Percentiles rank a stretch among this genome's conserved stretches.
Evolutionary conservation across 2,113 vertebrate species (phyloP).

Genomic region (Myocastor coypus): DNA sequence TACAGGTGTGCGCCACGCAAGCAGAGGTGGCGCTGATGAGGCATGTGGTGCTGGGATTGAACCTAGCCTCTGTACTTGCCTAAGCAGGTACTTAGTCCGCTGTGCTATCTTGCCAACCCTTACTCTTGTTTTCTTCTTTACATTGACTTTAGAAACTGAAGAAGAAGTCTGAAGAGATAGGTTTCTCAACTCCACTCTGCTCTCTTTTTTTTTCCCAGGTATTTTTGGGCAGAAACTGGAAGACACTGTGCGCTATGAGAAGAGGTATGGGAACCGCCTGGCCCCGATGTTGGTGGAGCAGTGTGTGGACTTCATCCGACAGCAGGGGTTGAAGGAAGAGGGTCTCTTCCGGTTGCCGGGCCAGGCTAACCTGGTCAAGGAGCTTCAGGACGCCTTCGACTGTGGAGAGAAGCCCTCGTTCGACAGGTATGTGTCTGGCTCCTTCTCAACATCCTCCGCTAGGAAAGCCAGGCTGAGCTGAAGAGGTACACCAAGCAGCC

Average conservation of each 20-base stretch:
- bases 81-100: no score
- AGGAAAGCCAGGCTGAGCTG: not conserved
- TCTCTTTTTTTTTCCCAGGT: constrained; percentile 85
- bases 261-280: constrained; percentile 93
- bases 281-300: constrained; percentile 98
- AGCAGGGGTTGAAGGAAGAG: constrained; percentile 94
- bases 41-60: no score
- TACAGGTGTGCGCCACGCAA: no score
- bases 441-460: not conserved
- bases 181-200: not conserved
- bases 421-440: constrained; percentile 90
- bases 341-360: constrained; percentile 96
- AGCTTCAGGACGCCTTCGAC: constrained; percentile 97
- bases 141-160: not conserved
- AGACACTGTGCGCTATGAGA: constrained; percentile 96
- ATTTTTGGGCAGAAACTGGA: constrained; percentile 99
- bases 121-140: not conserved
- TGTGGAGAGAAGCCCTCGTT: constrained; percentile 98
- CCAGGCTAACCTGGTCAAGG: constrained; percentile 98
- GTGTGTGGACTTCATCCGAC: constrained; percentile 97
- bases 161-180: not conserved
- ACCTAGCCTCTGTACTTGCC: no score
- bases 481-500: not conserved
- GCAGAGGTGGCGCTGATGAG: no score
- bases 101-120: no score